Conservation (phyloP, 2,113 vertebrate genomes). For the Canis aureus region DNA sequence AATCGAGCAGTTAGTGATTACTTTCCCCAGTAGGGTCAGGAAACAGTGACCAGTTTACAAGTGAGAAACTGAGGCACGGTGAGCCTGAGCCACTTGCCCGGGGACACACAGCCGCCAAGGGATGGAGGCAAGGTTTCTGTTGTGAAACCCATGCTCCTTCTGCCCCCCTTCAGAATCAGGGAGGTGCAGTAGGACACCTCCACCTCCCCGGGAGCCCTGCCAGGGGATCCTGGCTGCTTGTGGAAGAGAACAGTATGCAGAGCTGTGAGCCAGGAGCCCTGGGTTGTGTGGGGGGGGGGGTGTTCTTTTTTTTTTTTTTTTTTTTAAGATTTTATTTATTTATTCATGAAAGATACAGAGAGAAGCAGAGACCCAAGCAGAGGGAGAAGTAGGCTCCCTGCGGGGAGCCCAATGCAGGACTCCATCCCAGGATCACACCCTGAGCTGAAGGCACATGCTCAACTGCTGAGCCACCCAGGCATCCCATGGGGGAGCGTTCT, state of each 20-base stretch:
- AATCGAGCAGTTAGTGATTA: accelerated
- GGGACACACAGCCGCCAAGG: accelerated
- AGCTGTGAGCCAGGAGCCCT: neutral
- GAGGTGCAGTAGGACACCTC: no score
- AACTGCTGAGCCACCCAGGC: no score
- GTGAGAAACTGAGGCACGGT: neutral
- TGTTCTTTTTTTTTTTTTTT: no score
- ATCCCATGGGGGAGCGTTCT: neutral
- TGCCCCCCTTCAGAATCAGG: neutral
- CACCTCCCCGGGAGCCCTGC: neutral
- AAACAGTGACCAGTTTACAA: neutral
- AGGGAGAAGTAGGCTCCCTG: no score
- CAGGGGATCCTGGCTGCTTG: accelerated
- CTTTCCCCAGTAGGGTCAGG: neutral
- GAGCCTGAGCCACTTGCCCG: neutral
- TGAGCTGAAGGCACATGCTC: no score
- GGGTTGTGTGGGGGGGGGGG: no score
- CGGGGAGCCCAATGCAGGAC: no score
- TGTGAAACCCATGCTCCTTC: neutral
- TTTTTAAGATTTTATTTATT: no score
- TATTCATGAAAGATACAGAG: no score
- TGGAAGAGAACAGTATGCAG: accelerated
- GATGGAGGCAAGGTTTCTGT: neutral
- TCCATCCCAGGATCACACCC: no score
- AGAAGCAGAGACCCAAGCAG: no score